phyloP scores from a whole-genome alignment of 1,140 invertebrate genomes.

The Caerostris darwini region DNA sequence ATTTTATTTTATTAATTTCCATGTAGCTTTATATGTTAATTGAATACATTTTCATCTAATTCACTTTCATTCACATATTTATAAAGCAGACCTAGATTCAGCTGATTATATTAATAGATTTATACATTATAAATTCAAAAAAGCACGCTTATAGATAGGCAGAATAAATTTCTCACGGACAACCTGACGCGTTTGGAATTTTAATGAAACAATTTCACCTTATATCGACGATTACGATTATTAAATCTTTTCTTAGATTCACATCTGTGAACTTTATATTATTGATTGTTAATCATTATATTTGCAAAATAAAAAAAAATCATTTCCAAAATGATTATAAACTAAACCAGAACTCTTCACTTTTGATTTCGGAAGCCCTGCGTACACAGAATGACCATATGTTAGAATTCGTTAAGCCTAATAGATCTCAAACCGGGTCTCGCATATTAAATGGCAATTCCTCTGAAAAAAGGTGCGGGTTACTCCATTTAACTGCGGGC shows the following conservation, averaged over 20 bases:
- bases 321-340: neutral
- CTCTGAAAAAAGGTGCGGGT: constrained; percentile 57
- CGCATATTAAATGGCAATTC: constrained; percentile 63
- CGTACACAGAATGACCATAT: neutral
- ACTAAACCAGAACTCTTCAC: neutral
- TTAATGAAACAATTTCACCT: neutral
- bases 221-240: no score
- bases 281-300: neutral
- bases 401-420: constrained; percentile 23
- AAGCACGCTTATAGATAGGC: neutral
- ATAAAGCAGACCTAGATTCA: neutral
- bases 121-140: neutral
- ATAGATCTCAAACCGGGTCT: constrained; percentile 36
- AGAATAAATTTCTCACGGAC: constrained; percentile 32
- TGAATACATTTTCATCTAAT: no score
- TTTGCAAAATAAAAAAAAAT: neutral
- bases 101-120: constrained; percentile 10
- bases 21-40: no score
- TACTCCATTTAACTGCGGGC: constrained; percentile 17
- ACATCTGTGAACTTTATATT: neutral
- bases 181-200: neutral
- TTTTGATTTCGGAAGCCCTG: neutral
- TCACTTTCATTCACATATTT: no score
- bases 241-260: neutral
- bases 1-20: no score